Conservation (phyloP, 64 coral and sea anemone species). For the Cladopsammia gracilis region DNA sequence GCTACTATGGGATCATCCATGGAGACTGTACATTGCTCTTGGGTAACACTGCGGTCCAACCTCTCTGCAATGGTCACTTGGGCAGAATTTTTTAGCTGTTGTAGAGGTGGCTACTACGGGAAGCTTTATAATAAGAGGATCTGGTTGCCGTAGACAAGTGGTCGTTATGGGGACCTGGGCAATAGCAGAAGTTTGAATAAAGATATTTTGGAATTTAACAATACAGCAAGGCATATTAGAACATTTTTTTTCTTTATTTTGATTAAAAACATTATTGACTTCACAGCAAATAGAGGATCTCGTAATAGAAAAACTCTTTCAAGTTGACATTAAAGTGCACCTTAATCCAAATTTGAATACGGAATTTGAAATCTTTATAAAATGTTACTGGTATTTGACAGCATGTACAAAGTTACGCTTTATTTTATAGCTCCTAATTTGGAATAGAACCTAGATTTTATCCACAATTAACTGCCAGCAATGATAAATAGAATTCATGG, state of each 20-base stretch:
- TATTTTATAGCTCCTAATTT: neutral
- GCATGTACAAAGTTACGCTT: neutral
- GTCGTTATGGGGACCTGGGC: no score
- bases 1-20: no score
- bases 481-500: neutral
- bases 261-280: neutral
- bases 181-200: no score
- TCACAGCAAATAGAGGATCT: conserved; percentile 2
- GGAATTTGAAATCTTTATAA: neutral
- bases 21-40: no score
- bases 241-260: neutral
- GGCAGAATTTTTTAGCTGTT: no score
- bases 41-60: no score
- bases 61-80: no score
- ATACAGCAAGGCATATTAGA: no score
- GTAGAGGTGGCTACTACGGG: no score
- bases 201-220: no score
- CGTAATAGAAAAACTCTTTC: neutral
- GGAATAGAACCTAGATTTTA: neutral
- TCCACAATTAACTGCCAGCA: neutral
- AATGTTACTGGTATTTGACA: neutral
- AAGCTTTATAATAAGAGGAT: no score
- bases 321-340: neutral
- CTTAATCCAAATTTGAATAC: neutral
- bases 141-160: no score